phyloP scores from a whole-genome alignment of 37 sponge, comb jelly and placozoan genomes.

The Tethya wilhelma region DNA sequence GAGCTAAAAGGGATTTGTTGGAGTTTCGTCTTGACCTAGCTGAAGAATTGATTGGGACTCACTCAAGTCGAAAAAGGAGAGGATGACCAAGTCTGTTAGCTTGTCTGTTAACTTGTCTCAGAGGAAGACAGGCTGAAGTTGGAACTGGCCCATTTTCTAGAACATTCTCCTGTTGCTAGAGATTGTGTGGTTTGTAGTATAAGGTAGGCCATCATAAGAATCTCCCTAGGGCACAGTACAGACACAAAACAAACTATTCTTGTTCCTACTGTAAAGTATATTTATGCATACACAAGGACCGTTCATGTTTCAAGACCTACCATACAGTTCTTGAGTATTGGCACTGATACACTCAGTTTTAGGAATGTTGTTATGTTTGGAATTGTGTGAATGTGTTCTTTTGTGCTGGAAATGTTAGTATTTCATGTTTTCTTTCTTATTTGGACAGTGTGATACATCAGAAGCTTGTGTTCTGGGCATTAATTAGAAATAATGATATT shows the following conservation, averaged over 20 bases:
- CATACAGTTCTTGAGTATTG: not conserved
- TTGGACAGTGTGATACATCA: no score
- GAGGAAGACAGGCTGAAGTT: not conserved
- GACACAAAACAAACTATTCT: not conserved
- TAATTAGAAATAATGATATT: no score
- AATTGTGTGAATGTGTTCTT: no score
- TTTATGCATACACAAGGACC: conserved; percentile 15
- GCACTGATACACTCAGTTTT: no score
- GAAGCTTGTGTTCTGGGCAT: no score
- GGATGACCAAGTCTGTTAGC: conserved; percentile 1
- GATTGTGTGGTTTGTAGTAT: conserved; percentile 15
- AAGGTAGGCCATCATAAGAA: not conserved
- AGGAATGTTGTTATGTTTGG: no score
- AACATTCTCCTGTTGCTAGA: no score
- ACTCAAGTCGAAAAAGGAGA: conserved; percentile 5
- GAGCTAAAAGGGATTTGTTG: conserved; percentile 6
- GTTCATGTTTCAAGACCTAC: not conserved
- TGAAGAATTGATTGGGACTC: conserved; percentile 4
- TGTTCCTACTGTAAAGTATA: conserved; percentile 12
- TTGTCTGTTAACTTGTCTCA: not conserved
- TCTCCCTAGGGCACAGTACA: not conserved
- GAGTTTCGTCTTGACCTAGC: conserved; percentile 19
- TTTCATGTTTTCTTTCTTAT: no score
- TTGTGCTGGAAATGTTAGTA: no score
- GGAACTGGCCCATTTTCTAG: conserved; percentile 2